phyloP scores from a whole-genome alignment of 2,113 vertebrate genomes.

The Pelusios castaneus region DNA sequence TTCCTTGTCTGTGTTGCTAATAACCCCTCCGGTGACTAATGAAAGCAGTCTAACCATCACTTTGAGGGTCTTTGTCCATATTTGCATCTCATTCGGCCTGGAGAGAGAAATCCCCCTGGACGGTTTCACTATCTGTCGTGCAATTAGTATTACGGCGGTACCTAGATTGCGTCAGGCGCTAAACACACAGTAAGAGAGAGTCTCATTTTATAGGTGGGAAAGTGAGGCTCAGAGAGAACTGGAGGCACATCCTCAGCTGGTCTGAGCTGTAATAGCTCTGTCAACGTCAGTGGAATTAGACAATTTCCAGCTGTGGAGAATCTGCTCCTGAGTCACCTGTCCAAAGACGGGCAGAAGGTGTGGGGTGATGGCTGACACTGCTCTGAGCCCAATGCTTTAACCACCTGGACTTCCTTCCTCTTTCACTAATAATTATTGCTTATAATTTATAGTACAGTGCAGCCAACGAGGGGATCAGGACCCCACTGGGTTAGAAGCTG shows the following conservation, averaged over 20 bases:
- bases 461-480: neutral
- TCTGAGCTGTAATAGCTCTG: neutral
- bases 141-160: neutral
- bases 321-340: neutral
- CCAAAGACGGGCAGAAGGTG: neutral
- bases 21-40: constrained; percentile 52
- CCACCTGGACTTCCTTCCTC: neutral
- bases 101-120: constrained; percentile 51
- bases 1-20: constrained; percentile 7
- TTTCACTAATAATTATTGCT: neutral
- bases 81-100: constrained; percentile 57
- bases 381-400: neutral
- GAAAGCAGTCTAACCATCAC: constrained; percentile 54
- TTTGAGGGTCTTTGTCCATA: constrained; percentile 53
- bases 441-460: neutral
- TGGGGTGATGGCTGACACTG: neutral
- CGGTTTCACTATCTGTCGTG: constrained; percentile 64
- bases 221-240: neutral
- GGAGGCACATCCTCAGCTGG: neutral
- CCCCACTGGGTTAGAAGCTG: neutral
- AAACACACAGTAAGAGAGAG: neutral
- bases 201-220: neutral
- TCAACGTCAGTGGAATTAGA: neutral
- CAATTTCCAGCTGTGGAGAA: neutral
- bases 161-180: constrained; percentile 42